Evolutionary conservation across 2,113 vertebrate genomes (phyloP), one percentile per base, ranked within the genome.

Genomic region (Pristiophorus japonicus): DNA sequence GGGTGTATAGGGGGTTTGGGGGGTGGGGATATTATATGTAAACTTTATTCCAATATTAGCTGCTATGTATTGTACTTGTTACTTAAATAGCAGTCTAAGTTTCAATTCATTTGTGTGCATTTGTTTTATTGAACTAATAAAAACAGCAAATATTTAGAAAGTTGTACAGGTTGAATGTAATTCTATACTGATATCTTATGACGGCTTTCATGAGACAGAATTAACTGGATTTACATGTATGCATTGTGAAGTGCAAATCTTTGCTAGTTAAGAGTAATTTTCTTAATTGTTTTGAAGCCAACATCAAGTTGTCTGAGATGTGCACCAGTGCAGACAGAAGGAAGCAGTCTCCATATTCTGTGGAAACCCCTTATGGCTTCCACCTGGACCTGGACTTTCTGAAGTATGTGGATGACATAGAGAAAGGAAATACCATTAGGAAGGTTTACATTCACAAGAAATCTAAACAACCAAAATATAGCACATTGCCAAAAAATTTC

Each of bases 391-490:
- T 99, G 96, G 99, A 99, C 97, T 99, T 99, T 97, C 97, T 99
- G 91, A 99, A 99, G 96, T 99, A 99, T 24, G 99, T 99, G 93
- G 99, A 99, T 0, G 99, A 99, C 97, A 99, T 99, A 1, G 99
- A 99, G 97, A 99, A 99, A 96, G 99, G 99, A 62, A 98, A 99
- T 96, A 99, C 99, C 96, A 99, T 99, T 97, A 98, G 98, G 96
- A 98, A 98, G 96, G 98, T 99, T 73, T 98, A 98, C 96, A 98
- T 99, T 96, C 99, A 99, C 96, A 97, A 99, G 66, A 97, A 98
- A 96, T 97, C 98, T 96, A 99, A 98, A 96, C 98, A 98, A 81
- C 98, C 98, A 0, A 99, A 99, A 97, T 99, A 99, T 96, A 99
- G 98, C 96, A 99, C 99, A 87, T 96, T 99, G 96, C 99, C 99